Evolutionary conservation across 2,113 vertebrate species (phyloP), one percentile per base, ranked within the genome.

Genomic region (Rissa tridactyla): DNA sequence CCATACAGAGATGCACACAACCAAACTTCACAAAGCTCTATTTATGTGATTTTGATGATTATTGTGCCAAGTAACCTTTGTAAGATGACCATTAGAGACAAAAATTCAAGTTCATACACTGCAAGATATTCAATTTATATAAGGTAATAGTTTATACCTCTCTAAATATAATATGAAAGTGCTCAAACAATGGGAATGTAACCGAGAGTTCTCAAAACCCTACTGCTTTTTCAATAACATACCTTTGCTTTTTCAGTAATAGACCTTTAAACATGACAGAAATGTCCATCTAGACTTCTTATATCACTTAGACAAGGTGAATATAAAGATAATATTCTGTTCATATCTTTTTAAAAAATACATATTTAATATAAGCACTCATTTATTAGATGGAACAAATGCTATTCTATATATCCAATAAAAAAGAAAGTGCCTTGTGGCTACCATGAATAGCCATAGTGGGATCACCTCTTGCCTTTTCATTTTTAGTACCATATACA

Each of bases 1-100:
- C 46, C 26, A 69, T 12, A n/a, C 15, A 40, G 1, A 65, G 36
- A 61, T 34, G 34, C 13, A 11, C 16, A 52, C 0, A 0, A 57
- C 11, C 38, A 22, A 46, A 84, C 11, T 49, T 46, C 3, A 7
- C 17, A 64, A 64, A 64, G 27, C 16, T 40, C 0, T 13, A 54
- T 26, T 61, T 36, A 68, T 60, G 52, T 32, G 23, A 86, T 62
- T 40, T 46, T 13, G 9, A 60, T 15, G 1, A 82, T 40, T 40
- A 38, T 27, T 77, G 11, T 47, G 77, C 32, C 32, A 38, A 72
- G 18, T 29, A 18, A 60, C 38, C 42, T 70, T 18, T 36, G 13
- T 46, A 23, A 85, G 46, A n/a, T 21, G 26, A 82, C 13, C 13
- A 60, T 4, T 49, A 73, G 29, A 92, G 17, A 73, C 21, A 71